Conservation (phyloP, 1,140 invertebrate species). For the Papilio glaucus region DNA sequence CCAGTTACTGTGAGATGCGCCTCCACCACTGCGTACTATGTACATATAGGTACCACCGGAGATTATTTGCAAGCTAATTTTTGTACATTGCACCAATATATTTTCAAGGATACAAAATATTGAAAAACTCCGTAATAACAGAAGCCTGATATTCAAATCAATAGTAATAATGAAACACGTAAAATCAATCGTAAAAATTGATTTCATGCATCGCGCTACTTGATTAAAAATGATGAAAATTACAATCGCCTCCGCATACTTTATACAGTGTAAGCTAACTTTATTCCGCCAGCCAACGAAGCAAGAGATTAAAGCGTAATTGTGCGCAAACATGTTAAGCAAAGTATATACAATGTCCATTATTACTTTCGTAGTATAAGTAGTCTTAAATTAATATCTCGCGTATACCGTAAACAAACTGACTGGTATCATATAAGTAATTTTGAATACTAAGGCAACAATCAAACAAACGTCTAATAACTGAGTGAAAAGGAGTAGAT, state of each 20-base stretch:
- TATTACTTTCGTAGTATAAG: neutral
- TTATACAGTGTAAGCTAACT: constrained; percentile 1
- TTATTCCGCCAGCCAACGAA: constrained; percentile 10
- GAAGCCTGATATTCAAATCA: neutral
- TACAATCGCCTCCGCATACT: constrained; percentile 9
- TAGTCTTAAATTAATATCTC: neutral
- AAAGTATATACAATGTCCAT: constrained; percentile 2
- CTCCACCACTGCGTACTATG: no score
- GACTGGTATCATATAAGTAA: no score
- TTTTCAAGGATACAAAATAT: neutral
- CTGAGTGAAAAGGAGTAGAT: no score
- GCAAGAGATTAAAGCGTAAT: constrained; percentile 16
- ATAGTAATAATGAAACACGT: constrained; percentile 8
- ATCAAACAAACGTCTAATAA: no score
- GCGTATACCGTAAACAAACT: neutral
- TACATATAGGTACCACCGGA: no score
- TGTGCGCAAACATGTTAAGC: constrained; percentile 20
- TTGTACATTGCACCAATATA: no score
- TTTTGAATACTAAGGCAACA: no score
- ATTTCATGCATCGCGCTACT: constrained; percentile 8
- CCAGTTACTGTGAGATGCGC: no score
- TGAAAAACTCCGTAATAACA: neutral
- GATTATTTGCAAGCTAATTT: no score
- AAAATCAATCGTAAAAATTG: constrained; percentile 23
- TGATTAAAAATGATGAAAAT: constrained; percentile 20